These are phyloP conservation scores for Patella ulyssiponensis DNA, from an alignment of 2,888 invertebrate genomes.

Conservation along the genomic window DNA sequence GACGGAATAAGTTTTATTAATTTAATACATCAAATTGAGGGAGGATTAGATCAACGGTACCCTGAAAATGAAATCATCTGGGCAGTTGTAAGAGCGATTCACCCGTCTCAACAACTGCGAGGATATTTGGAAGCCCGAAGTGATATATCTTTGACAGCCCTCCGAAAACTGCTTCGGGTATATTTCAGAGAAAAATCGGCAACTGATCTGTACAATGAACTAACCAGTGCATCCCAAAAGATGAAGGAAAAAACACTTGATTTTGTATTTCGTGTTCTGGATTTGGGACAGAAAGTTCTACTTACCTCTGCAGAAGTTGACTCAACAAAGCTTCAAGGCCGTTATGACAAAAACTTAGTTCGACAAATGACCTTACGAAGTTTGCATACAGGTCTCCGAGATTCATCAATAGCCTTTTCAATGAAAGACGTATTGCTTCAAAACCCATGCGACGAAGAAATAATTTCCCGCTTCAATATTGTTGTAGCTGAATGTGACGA, in stretches of 20 bases:
- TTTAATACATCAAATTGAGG: not conserved
- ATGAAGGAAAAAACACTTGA: too few species aligned
- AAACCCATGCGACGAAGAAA: not conserved
- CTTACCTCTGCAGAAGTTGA: too few species aligned
- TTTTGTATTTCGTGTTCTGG: too few species aligned
- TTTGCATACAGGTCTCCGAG: too few species aligned
- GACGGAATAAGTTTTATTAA: not conserved
- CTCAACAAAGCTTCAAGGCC: too few species aligned
- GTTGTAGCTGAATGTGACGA: not conserved
- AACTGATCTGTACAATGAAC: too few species aligned
- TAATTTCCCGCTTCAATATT: not conserved
- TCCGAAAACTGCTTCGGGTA: not conserved
- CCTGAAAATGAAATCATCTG: not conserved
- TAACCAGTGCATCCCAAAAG: too few species aligned
- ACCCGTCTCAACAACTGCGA: not conserved
- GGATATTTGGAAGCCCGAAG: not conserved
- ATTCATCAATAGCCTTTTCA: too few species aligned
- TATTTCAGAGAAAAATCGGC: not conserved
- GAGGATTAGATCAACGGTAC: not conserved
- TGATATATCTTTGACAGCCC: not conserved
- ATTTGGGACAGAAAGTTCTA: too few species aligned
- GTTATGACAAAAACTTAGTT: too few species aligned
- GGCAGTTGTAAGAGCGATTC: not conserved
- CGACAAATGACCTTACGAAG: too few species aligned
- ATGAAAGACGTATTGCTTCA: too few species aligned